Evolutionary conservation across 2,797 vertebrate genomes (phyloP).

Genomic region (Pampus argenteus): DNA sequence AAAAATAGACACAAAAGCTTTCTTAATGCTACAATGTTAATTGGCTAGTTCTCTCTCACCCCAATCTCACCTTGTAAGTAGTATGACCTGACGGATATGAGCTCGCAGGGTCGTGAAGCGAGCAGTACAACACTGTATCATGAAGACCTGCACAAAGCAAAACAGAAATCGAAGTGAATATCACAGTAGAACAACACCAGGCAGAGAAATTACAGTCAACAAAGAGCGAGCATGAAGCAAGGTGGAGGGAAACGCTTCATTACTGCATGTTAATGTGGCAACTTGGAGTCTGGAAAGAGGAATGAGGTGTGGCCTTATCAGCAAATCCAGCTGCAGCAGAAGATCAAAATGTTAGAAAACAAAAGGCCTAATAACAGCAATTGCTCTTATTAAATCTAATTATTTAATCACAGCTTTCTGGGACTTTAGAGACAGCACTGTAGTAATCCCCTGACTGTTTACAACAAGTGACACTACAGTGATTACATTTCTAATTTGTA

Average conservation of each 20-base stretch:
- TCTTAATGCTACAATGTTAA: not conserved
- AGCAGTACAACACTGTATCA: conserved; percentile 90
- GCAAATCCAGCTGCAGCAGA: conserved; percentile 53
- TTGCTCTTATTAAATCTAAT: conserved; percentile 56
- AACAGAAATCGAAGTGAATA: conserved; percentile 2
- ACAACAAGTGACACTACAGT: conserved; percentile 42
- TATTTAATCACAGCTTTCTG: conserved; percentile 57
- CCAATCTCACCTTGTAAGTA: conserved; percentile 91
- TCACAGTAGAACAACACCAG: conserved; percentile 19
- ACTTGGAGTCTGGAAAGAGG: conserved; percentile 14
- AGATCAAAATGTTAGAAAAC: conserved; percentile 58
- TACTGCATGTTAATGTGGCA: conserved; percentile 37
- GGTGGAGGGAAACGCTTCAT: conserved; percentile 22
- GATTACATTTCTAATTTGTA: conserved; percentile 69
- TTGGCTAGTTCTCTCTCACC: not conserved
- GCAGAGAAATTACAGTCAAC: not conserved
- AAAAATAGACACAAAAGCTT: not conserved
- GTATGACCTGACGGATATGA: conserved; percentile 88
- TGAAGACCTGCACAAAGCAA: conserved; percentile 86
- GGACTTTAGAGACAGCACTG: conserved; percentile 47
- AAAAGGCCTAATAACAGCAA: conserved; percentile 42
- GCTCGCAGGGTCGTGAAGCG: conserved; percentile 89
- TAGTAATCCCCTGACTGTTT: conserved; percentile 54
- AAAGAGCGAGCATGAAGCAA: not conserved
- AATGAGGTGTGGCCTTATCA: conserved; percentile 54